phyloP scores from a whole-genome alignment of 2,797 vertebrate genomes.

The Phataginus tricuspis region DNA sequence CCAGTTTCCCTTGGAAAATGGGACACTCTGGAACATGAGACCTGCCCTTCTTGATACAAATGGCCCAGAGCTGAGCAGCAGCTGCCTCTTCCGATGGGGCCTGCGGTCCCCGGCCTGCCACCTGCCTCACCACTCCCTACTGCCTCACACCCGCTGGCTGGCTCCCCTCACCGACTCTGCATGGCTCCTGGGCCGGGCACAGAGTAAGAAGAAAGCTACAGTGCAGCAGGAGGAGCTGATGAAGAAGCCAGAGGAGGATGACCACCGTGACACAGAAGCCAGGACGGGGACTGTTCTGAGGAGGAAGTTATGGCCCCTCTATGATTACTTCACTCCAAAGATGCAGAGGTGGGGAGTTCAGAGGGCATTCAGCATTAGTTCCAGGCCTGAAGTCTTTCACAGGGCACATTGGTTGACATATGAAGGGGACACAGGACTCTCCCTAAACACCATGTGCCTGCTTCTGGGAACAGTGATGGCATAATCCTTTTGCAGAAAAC shows the following conservation, averaged over 20 bases:
- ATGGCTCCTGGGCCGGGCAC: not conserved
- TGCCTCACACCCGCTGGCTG: not conserved
- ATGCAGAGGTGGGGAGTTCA: not conserved
- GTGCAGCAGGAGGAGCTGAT: not conserved
- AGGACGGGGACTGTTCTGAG: not conserved
- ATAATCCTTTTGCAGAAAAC: not conserved
- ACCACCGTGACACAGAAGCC: not conserved
- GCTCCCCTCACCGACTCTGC: not conserved
- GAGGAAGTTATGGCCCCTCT: not conserved
- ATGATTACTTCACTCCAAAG: not conserved
- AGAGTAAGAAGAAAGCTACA: not conserved
- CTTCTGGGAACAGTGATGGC: not conserved
- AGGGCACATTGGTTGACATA: accelerated
- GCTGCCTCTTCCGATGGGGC: not conserved
- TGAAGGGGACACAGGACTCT: not conserved
- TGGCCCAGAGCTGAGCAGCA: not conserved
- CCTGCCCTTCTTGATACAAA: not conserved
- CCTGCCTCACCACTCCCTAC: accelerated
- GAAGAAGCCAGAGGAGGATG: not conserved
- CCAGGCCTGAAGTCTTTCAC: not conserved
- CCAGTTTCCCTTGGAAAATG: conserved; percentile 20
- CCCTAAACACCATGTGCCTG: too few species aligned
- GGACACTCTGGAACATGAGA: not conserved
- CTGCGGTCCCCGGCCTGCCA: not conserved
- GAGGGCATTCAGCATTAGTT: too few species aligned